These are phyloP conservation scores for Anhinga rufa DNA, from an alignment of 2,113 vertebrate species.

Conservation along the genomic window DNA sequence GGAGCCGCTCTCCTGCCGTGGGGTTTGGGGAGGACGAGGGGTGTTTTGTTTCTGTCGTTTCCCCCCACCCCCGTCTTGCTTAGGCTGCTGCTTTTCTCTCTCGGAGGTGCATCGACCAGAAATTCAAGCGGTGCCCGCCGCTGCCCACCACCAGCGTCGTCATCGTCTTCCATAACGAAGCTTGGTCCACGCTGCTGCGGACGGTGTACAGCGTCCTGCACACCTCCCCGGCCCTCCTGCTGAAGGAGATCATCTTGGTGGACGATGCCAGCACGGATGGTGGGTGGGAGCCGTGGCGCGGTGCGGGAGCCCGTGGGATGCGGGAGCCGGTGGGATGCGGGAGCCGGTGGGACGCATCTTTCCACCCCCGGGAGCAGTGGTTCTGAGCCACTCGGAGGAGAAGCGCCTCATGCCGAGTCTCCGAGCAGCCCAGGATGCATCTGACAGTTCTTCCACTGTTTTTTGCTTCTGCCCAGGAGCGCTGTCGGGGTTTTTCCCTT, in stretches of 20 bases:
- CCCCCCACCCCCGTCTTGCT: neutral
- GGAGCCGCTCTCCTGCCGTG: neutral
- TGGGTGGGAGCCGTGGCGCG: neutral
- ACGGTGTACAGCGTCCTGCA: slow-evolving; percentile 93
- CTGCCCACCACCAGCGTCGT: slow-evolving; percentile 91
- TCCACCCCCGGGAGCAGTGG: neutral
- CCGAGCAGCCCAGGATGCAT: accelerated
- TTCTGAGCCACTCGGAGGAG: accelerated
- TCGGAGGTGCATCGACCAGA: slow-evolving; percentile 83
- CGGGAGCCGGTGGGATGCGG: neutral
- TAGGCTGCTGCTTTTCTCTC: neutral
- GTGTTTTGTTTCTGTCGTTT: neutral
- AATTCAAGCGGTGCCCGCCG: slow-evolving; percentile 85
- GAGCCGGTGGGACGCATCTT: too few relatives aligned
- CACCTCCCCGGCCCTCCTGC: slow-evolving; percentile 81
- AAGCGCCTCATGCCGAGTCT: accelerated
- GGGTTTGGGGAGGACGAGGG: neutral
- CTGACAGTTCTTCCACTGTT: accelerated
- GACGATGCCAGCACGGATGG: slow-evolving; percentile 93
- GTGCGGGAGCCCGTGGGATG: neutral
- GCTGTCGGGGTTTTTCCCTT: accelerated
- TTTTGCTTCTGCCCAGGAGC: accelerated
- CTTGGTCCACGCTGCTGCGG: slow-evolving; percentile 88
- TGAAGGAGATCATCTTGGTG: slow-evolving; percentile 90
- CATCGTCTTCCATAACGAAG: slow-evolving; percentile 91